Conservation (phyloP, 2,888 invertebrate genomes). For the Urechis unicinctus region DNA sequence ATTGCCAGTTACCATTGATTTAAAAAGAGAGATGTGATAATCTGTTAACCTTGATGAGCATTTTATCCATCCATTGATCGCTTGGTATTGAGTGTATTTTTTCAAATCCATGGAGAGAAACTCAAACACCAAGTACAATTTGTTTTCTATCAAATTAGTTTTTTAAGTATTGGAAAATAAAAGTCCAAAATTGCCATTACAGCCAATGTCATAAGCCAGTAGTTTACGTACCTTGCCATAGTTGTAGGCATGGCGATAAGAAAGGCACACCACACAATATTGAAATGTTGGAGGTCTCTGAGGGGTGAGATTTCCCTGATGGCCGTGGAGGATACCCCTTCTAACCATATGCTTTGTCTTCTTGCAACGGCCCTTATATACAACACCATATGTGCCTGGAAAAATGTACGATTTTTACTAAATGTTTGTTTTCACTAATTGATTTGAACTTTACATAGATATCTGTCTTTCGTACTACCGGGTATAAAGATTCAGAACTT, state of each 20-base stretch:
- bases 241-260: not conserved
- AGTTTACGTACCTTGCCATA: not conserved
- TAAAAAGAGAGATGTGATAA: no score
- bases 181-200: not conserved
- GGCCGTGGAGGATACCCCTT: slow-evolving; percentile 97
- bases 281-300: slow-evolving; percentile 88
- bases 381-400: slow-evolving; percentile 92
- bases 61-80: slow-evolving; percentile 73
- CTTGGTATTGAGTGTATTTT: slow-evolving; percentile 76
- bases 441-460: not conserved
- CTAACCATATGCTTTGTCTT: slow-evolving; percentile 60
- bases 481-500: not conserved
- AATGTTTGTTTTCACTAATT: no score
- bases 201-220: not conserved
- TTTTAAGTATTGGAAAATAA: not conserved
- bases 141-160: slow-evolving; percentile 62
- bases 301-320: slow-evolving; percentile 92
- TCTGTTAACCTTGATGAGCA: slow-evolving; percentile 81
- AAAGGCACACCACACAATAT: slow-evolving; percentile 69
- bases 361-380: slow-evolving; percentile 82
- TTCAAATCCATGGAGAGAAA: slow-evolving; percentile 94
- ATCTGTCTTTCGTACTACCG: no score
- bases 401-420: no score
- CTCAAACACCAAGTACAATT: slow-evolving; percentile 91
- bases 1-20: no score